A percentile compares a stretch with the other conserved stretches of the same genome.
phyloP scores from a whole-genome alignment of 2,113 vertebrate genomes.

The Erythrolamprus reginae region DNA sequence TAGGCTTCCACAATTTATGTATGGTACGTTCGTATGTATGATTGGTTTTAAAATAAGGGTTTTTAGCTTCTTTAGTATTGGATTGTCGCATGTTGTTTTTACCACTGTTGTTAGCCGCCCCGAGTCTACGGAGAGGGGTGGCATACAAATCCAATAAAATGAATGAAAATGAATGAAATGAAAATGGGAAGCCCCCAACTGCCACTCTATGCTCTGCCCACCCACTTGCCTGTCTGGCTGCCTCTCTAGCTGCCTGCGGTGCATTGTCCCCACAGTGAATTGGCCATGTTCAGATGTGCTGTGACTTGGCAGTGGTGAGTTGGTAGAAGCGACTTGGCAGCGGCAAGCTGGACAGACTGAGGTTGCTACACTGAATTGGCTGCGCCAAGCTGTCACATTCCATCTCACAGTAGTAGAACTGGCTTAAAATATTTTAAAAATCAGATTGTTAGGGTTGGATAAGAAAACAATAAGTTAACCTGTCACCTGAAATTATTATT shows the following conservation, averaged over 20 bases:
- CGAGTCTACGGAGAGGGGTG: no score
- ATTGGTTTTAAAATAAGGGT: no score
- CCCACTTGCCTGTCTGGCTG: not conserved
- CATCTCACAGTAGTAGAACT: no score
- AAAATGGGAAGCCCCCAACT: not conserved
- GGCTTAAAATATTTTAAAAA: not conserved
- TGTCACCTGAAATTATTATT: not conserved
- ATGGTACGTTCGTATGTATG: no score
- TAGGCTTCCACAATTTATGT: no score
- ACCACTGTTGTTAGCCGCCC: no score
- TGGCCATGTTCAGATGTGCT: not conserved
- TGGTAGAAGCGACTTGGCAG: not conserved
- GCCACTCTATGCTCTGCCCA: not conserved
- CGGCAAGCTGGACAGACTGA: not conserved
- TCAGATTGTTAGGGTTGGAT: not conserved
- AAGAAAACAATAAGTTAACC: not conserved
- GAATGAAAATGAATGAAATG: no score
- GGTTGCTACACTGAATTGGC: not conserved
- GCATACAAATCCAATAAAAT: no score
- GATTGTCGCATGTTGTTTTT: no score
- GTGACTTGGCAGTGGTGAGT: not conserved
- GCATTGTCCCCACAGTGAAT: not conserved
- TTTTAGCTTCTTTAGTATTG: no score
- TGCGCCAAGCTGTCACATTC: not conserved
- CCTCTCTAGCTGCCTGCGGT: not conserved